Percentiles rank a stretch among this genome's conserved stretches.
Conservation (phyloP, 2,888 invertebrate species). For the Phragmatobia fuliginosa region DNA sequence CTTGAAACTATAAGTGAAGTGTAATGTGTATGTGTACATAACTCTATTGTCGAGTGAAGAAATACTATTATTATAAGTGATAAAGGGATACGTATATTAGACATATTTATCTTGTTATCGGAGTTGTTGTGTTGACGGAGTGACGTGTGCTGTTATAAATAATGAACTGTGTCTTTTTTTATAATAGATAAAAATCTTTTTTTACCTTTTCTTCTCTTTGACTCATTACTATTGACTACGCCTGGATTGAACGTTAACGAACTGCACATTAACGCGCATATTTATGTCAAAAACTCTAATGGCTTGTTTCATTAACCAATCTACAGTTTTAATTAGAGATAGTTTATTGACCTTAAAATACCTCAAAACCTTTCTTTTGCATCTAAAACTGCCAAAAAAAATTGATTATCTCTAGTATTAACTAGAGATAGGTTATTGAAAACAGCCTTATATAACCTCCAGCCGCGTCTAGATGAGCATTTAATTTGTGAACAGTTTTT, state of each 20-base stretch:
- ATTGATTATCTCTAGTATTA: too few relatives aligned
- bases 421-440: too few relatives aligned
- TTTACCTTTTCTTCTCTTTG: background rate
- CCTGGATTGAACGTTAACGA: background rate
- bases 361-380: too few relatives aligned
- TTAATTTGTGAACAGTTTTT: background rate
- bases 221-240: background rate
- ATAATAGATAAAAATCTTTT: background rate
- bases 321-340: too few relatives aligned
- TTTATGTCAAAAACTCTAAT: too few relatives aligned
- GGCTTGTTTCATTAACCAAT: too few relatives aligned
- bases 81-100: conserved; percentile 19
- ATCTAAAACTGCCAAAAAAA: too few relatives aligned
- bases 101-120: conserved; percentile 7
- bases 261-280: background rate
- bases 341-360: too few relatives aligned
- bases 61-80: conserved; percentile 18
- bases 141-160: background rate
- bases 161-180: background rate
- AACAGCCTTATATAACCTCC: too few relatives aligned
- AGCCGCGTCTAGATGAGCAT: too few relatives aligned
- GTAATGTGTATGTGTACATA: conserved; percentile 20
- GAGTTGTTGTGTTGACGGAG: background rate
- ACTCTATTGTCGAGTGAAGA: conserved; percentile 1
- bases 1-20: background rate